These are phyloP conservation scores for Slavum lentiscoides DNA, from an alignment of 2,888 invertebrate species.

Conservation along the genomic window DNA sequence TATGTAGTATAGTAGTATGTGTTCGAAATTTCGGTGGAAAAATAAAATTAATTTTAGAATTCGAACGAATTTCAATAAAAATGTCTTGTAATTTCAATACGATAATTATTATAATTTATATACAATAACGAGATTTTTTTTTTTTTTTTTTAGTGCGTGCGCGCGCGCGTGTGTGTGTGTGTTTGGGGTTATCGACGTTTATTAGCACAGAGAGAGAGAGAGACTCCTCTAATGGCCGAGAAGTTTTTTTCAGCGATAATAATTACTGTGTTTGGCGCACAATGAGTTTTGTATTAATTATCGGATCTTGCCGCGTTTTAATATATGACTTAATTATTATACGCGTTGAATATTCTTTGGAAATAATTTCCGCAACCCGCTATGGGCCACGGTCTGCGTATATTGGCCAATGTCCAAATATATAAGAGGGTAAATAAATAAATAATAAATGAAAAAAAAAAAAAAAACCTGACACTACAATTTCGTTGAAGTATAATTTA, in stretches of 20 bases:
- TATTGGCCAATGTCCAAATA: constrained; percentile 33
- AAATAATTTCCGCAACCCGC: constrained; percentile 25
- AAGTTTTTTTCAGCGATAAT: constrained; percentile 23
- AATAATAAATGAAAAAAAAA: not conserved
- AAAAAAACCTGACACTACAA: constrained; percentile 23
- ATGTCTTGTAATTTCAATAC: too few species aligned
- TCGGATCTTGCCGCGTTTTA: constrained; percentile 31
- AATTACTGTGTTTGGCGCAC: constrained; percentile 50
- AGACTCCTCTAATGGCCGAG: constrained; percentile 7
- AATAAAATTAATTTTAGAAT: too few species aligned
- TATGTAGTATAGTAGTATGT: too few species aligned
- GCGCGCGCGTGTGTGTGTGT: too few species aligned
- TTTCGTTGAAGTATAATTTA: constrained; percentile 46
- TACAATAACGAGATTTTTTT: not conserved
- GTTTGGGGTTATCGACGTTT: constrained; percentile 21
- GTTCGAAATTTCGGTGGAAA: too few species aligned
- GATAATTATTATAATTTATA: too few species aligned
- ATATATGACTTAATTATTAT: constrained; percentile 42
- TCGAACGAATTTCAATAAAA: too few species aligned
- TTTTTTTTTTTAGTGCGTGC: not conserved
- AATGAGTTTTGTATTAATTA: constrained; percentile 39
- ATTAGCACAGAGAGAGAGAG: too few species aligned
- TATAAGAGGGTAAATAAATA: constrained; percentile 36
- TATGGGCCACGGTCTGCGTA: not conserved
- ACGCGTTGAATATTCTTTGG: constrained; percentile 40